phyloP scores from a whole-genome alignment of 2,113 vertebrate species.

The Plecturocebus donacophilus region DNA sequence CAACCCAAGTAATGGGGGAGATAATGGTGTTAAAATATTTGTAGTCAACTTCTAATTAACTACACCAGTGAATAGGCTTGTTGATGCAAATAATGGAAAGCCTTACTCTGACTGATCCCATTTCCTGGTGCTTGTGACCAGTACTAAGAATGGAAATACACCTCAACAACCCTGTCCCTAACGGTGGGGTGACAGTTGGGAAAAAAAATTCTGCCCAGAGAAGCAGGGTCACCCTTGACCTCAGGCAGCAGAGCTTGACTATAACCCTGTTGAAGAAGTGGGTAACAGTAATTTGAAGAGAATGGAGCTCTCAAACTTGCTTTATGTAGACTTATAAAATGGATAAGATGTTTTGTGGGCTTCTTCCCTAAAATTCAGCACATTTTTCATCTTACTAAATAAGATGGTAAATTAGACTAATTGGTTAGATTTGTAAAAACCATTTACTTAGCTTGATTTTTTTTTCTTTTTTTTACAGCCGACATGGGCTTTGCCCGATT shows the following conservation, averaged over 20 bases:
- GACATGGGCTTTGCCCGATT: conserved; percentile 99
- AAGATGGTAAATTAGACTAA: conserved; percentile 33
- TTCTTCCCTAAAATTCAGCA: background rate
- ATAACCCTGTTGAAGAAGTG: background rate
- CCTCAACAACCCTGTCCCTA: background rate
- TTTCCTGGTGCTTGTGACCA: background rate
- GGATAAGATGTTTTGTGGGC: background rate
- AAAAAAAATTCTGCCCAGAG: background rate
- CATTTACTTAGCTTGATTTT: conserved; percentile 43
- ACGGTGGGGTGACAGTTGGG: background rate
- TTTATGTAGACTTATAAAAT: conserved; percentile 17
- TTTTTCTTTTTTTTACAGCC: conserved; percentile 88
- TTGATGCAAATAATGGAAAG: background rate
- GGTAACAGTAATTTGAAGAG: background rate
- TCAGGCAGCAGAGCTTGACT: background rate
- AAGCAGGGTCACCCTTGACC: background rate
- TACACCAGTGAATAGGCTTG: background rate
- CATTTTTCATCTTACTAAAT: background rate
- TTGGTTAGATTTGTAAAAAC: background rate
- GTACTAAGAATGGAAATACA: background rate
- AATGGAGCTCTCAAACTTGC: background rate
- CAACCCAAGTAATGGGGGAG: background rate
- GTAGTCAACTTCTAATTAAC: background rate
- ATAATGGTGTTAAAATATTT: background rate
- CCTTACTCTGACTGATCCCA: background rate